These are phyloP conservation scores for Sphaerophoria rueppellii DNA, from an alignment of 2,888 invertebrate genomes.

Conservation along the genomic window DNA sequence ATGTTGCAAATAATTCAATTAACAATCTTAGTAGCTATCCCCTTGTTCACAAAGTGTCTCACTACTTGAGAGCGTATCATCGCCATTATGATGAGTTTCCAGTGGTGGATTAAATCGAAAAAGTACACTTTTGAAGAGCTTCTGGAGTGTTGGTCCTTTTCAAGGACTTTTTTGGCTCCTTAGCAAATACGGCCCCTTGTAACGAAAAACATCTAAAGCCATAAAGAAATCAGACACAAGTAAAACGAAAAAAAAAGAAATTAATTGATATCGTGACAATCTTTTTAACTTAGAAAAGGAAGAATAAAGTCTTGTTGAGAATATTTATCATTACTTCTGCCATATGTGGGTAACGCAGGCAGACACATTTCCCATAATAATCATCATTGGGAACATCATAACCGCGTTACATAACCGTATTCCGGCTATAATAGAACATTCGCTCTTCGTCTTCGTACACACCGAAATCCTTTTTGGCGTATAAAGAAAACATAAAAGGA, in stretches of 20 bases:
- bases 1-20: conserved; percentile 67
- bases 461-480: conserved; percentile 45
- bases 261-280: conserved; percentile 66
- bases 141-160: background rate
- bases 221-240: conserved; percentile 15
- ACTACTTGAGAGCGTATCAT: conserved; percentile 46
- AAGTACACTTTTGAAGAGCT: background rate
- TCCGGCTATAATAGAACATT: background rate
- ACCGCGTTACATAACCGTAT: background rate
- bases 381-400: conserved; percentile 10
- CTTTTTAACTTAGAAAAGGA: conserved; percentile 47
- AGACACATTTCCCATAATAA: conserved; percentile 34
- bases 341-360: conserved; percentile 44
- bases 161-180: too few relatives aligned
- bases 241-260: conserved; percentile 40
- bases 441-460: background rate
- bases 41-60: conserved; percentile 38
- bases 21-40: conserved; percentile 50
- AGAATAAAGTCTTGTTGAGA: background rate
- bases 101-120: background rate
- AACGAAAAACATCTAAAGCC: conserved; percentile 2
- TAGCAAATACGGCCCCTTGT: too few relatives aligned
- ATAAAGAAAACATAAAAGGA: conserved; percentile 48
- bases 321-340: conserved; percentile 63
- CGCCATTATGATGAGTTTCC: conserved; percentile 17